These are phyloP conservation scores for Leucoraja erinaceus DNA, from an alignment of 2,113 vertebrate species.

Conservation along the genomic window DNA sequence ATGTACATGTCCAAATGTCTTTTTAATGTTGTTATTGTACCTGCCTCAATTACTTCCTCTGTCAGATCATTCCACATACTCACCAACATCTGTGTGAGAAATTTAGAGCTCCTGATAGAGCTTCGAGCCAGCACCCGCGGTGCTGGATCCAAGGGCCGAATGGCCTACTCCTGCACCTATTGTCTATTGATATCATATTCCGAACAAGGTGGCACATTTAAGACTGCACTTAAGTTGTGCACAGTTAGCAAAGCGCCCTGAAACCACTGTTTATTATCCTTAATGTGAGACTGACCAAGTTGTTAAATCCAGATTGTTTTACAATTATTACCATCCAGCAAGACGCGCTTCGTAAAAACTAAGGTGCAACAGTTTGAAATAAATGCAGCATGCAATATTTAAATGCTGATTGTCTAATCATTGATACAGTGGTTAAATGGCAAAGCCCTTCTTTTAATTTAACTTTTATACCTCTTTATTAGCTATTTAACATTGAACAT, in stretches of 20 bases:
- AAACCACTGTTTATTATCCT: background rate
- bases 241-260: background rate
- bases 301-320: background rate
- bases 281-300: background rate
- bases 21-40: no score
- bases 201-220: background rate
- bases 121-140: no score
- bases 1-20: no score
- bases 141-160: no score
- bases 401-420: background rate
- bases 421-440: background rate
- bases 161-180: no score
- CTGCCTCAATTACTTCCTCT: no score
- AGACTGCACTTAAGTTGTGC: background rate
- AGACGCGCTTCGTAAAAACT: background rate
- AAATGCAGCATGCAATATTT: background rate
- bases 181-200: no score
- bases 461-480: background rate
- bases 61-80: no score
- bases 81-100: no score
- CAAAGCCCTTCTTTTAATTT: background rate
- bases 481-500: background rate
- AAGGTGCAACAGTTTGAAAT: background rate
- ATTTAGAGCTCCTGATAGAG: no score
- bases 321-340: background rate